phyloP scores from a whole-genome alignment of 2,888 invertebrate species.

The Patella caerulea region DNA sequence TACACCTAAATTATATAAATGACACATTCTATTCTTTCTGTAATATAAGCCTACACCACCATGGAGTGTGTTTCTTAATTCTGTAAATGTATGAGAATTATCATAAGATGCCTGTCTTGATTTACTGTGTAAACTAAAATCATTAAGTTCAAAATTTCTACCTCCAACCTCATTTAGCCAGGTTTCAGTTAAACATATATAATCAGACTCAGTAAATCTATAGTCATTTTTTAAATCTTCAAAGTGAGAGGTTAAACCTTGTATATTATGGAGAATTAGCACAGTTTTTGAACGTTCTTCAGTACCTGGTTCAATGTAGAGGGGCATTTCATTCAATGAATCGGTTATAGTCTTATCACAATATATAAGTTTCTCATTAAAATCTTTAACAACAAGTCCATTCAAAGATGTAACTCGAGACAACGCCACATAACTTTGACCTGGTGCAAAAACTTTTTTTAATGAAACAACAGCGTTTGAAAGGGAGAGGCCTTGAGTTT shows the following conservation, averaged over 20 bases:
- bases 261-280: not conserved
- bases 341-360: not conserved
- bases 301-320: not conserved
- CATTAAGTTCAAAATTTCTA: not conserved
- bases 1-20: not conserved
- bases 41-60: conserved; percentile 21
- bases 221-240: not conserved
- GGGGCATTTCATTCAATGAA: not conserved
- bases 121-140: conserved; percentile 22
- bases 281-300: not conserved
- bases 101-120: conserved; percentile 16
- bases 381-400: not conserved
- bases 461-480: conserved; percentile 10
- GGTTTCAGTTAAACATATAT: conserved; percentile 23
- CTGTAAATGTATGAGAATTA: not conserved
- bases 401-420: no score
- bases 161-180: conserved; percentile 15
- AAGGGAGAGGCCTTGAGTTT: not conserved
- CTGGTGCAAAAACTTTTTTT: not conserved
- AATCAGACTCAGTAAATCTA: not conserved
- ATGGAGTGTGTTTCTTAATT: conserved; percentile 14
- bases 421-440: not conserved
- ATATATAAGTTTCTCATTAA: not conserved
- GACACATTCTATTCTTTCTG: not conserved
- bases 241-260: not conserved